Evolutionary conservation across 2,888 invertebrate genomes (phyloP), one percentile per base, ranked within the genome.

Genomic region (Nymphalis polychloros): DNA sequence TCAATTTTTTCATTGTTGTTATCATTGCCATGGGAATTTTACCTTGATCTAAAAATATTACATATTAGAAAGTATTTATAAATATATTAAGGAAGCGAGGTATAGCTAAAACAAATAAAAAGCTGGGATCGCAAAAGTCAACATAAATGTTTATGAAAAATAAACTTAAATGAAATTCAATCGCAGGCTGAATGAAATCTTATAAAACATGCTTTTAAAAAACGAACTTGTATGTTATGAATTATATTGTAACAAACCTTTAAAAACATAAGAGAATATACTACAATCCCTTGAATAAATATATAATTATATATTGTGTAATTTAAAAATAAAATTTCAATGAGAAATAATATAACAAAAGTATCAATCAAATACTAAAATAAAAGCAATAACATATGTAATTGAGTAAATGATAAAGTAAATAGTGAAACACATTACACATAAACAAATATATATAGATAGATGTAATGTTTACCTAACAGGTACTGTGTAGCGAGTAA

Each of bases 1-100:
- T 98, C 5, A 99, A 92, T 89, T 99, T 99, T 84, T 98, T 98
- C 95, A 99, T 97, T 1, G 99, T 99, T 2, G 98, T 98, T 77
- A 99, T 96, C 95, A 99, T 97, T 0, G 98, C 97, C 84, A 97
- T 93, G 0, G 98, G 98, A 72, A 98, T 96, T 89, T 95, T 97
- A 69, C 97, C 97, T 88, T 98, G 96, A 92, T 98, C 98, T 97
- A 86, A 77, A 93, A 93, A 68, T 62, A 49, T 41, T 41, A 8
- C 17, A 55, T 27, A 48, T 57, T 53, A 48, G 55, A 67, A 41
- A 46, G 20, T 16, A 5, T n/a, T 19, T 17, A 20, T 2, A 10
- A 6, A 19, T n/a, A 3, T 49, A 19, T 59, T 19, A 13, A 8
- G 50, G 20, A 31, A 64, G 62, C 49, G 17, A 60, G 47, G 35